Evolutionary conservation across 2,797 vertebrate species (phyloP).

Genomic region (Cyprinella venusta): DNA sequence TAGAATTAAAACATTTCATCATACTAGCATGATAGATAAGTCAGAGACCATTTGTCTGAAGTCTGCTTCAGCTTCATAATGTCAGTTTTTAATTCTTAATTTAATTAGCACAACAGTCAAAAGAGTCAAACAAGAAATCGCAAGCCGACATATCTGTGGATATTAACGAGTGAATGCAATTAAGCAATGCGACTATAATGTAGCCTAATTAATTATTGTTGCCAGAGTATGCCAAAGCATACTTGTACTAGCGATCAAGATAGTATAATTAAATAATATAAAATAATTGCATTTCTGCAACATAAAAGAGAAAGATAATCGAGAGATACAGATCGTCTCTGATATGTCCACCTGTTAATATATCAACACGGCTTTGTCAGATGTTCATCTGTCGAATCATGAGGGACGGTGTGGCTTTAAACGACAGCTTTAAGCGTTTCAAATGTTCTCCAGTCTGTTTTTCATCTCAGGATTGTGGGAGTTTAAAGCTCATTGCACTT

Average conservation of each 20-base stretch:
- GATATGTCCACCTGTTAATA: conserved; percentile 73
- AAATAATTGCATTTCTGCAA: neutral
- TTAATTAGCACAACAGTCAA: neutral
- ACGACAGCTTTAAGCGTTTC: conserved; percentile 72
- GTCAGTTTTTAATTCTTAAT: neutral
- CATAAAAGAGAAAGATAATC: conserved; percentile 8
- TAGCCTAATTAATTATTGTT: neutral
- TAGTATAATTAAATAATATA: neutral
- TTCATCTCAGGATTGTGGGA: conserved; percentile 72
- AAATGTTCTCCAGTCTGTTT: conserved; percentile 73
- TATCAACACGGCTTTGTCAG: conserved; percentile 74
- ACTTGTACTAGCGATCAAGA: neutral
- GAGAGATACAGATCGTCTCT: conserved; percentile 51
- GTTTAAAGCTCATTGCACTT: conserved; percentile 82
- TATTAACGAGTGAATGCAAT: neutral
- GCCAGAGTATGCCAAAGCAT: neutral
- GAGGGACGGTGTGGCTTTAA: conserved; percentile 67
- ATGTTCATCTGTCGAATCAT: conserved; percentile 72
- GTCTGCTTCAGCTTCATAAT: neutral
- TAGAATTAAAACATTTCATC: conserved; percentile 25
- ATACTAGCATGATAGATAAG: neutral
- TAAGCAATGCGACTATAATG: neutral
- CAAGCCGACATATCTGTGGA: neutral
- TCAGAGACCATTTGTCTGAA: neutral
- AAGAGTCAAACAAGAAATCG: neutral